These are phyloP conservation scores for Catocala fraxini DNA, from an alignment of 2,888 invertebrate species.

Conservation along the genomic window DNA sequence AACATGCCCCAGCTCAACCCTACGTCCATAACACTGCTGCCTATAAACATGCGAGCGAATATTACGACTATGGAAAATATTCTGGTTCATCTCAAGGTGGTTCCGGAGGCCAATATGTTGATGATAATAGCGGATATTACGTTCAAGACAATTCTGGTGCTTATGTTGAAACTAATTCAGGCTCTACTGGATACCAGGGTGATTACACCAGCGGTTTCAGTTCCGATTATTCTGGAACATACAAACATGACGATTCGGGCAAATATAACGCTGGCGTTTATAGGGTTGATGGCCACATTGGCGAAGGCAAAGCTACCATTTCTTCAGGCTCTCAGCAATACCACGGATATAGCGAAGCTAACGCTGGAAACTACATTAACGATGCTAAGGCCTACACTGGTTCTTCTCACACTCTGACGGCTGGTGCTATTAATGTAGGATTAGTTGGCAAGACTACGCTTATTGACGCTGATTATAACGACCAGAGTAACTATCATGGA, in stretches of 20 bases:
- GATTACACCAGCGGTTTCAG: slow-evolving; percentile 52
- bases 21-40: slow-evolving; percentile 70
- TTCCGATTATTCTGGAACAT: slow-evolving; percentile 62
- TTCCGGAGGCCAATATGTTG: slow-evolving; percentile 35
- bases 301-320: slow-evolving; percentile 50
- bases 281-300: slow-evolving; percentile 68
- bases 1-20: slow-evolving; percentile 70
- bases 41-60: slow-evolving; percentile 67
- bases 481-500: slow-evolving; percentile 63
- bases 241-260: slow-evolving; percentile 65
- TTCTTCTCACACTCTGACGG: slow-evolving; percentile 76
- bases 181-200: slow-evolving; percentile 45
- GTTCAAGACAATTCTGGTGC: slow-evolving; percentile 67
- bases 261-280: slow-evolving; percentile 71
- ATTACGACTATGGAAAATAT: slow-evolving; percentile 62
- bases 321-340: slow-evolving; percentile 41
- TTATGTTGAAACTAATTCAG: slow-evolving; percentile 49
- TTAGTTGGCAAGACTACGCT: slow-evolving; percentile 83
- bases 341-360: slow-evolving; percentile 67
- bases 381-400: slow-evolving; percentile 72
- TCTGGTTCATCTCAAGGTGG: slow-evolving; percentile 24
- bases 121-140: slow-evolving; percentile 61
- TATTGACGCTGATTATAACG: slow-evolving; percentile 70
- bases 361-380: slow-evolving; percentile 70
- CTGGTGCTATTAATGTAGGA: slow-evolving; percentile 82